Conservation (phyloP, 1,140 invertebrate species). For the Neodiprion pinetum region DNA sequence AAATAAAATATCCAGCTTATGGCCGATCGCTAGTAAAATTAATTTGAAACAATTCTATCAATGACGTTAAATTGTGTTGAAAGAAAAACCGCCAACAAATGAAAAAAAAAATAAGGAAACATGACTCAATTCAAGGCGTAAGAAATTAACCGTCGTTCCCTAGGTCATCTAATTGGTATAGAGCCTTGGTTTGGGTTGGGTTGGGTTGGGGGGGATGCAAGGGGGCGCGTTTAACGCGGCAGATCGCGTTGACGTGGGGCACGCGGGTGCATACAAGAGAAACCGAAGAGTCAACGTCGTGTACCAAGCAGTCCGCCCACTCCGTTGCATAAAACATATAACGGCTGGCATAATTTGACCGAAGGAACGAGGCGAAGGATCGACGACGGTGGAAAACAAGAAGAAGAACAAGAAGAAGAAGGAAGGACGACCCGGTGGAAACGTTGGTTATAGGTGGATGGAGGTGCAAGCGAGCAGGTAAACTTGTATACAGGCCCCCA, state of each 20-base stretch:
- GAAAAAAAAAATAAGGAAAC: no score
- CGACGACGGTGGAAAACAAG: background rate
- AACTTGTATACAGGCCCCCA: background rate
- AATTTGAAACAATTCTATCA: no score
- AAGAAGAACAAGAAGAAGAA: background rate
- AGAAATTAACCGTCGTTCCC: no score
- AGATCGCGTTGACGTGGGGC: constrained; percentile 34
- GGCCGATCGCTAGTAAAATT: no score
- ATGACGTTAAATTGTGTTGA: no score
- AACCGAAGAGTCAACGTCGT: constrained; percentile 19
- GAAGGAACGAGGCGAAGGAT: background rate
- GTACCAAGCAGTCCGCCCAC: constrained; percentile 37
- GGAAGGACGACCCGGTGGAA: background rate
- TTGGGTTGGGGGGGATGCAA: background rate
- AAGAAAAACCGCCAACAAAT: no score
- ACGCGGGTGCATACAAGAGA: constrained; percentile 3
- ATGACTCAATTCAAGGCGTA: no score
- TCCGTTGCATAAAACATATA: constrained; percentile 47
- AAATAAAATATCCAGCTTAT: no score
- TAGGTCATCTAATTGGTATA: no score
- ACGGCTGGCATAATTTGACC: constrained; percentile 50
- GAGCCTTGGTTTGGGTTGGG: no score
- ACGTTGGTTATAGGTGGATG: background rate
- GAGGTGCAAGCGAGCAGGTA: background rate
- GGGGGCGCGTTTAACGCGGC: constrained; percentile 29